Conservation (phyloP, 2,888 invertebrate genomes). For the Mayetiola destructor region DNA sequence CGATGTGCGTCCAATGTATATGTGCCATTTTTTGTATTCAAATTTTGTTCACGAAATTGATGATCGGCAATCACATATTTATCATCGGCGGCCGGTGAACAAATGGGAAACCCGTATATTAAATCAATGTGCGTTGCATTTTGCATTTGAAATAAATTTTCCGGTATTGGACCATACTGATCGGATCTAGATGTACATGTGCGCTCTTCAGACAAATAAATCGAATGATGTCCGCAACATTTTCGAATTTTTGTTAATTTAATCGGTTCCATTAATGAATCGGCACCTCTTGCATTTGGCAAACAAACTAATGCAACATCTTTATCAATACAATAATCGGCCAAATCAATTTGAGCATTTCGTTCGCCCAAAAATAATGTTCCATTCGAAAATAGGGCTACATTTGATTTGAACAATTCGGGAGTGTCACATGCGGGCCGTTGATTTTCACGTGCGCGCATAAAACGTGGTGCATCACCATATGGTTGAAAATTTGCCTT, state of each 20-base stretch:
- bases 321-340: slow-evolving; percentile 54
- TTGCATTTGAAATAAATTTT: slow-evolving; percentile 20
- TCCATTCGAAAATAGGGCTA: slow-evolving; percentile 49
- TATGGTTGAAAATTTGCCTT: slow-evolving; percentile 32
- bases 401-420: slow-evolving; percentile 26
- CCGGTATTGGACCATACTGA: slow-evolving; percentile 27
- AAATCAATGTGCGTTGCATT: slow-evolving; percentile 31
- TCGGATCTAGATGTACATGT: slow-evolving; percentile 35
- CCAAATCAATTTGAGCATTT: slow-evolving; percentile 36
- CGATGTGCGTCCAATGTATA: not conserved
- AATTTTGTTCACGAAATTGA: slow-evolving; percentile 38
- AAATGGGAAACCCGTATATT: slow-evolving; percentile 41
- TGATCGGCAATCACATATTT: slow-evolving; percentile 45
- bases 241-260: slow-evolving; percentile 38
- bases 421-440: slow-evolving; percentile 30
- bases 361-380: slow-evolving; percentile 43
- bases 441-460: slow-evolving; percentile 32
- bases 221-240: slow-evolving; percentile 54
- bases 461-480: slow-evolving; percentile 34
- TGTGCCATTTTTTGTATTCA: slow-evolving; percentile 24
- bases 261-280: slow-evolving; percentile 22
- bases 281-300: slow-evolving; percentile 27
- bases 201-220: slow-evolving; percentile 41
- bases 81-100: slow-evolving; percentile 27
- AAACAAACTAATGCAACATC: slow-evolving; percentile 49